Evolutionary conservation across 2,888 invertebrate species (phyloP), one percentile per base, ranked within the genome.

Genomic region (Norana najaformis): DNA sequence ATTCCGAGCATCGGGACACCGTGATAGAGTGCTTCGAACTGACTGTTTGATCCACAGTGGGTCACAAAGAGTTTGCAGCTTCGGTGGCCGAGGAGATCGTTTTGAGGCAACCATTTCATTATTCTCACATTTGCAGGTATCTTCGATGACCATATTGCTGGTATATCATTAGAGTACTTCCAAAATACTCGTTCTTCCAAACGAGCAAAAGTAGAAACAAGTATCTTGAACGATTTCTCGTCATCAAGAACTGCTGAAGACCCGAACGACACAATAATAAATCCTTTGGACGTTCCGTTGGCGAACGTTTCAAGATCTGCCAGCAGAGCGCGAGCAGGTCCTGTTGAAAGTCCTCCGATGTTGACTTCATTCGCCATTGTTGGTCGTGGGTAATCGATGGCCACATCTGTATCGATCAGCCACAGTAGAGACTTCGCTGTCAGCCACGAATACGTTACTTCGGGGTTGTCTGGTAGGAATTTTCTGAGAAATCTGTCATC

Each of bases 1-100:
- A 93, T 69, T 3, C 91, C 91, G 5, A 93, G 85, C 91, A 93
- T 92, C 2, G 93, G 93, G 16, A 93, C 92, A 5, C 91, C 93
- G 89, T 93, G 92, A 89, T 92, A 93, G 30, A 93, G 53, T 11
- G 92, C 92, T 89, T 93, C 93, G 90, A 91, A 92, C 38, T 92
- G 92, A 14, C 93, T 92, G 88, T 92, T 93, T 37, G 89, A 91
- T 8, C 93, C 93, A 53, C 92, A 93, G 89, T 93, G 93, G 18
- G 93, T 92, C 16, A 93, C 91, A 89, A 93, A 93, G 18, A 93
- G 90, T 90, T 92, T 92, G 13, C 91, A 90, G 38, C 92, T 92
- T 14, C 69, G 89, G 88, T 93, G 93, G 23, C 91, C 30, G 1
- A 90, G 83, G 20, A 90, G 34, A 39, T 90, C 90, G 88, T 90